These are phyloP conservation scores for Manacus vitellinus DNA, from an alignment of 2,113 vertebrate species.

Conservation along the genomic window DNA sequence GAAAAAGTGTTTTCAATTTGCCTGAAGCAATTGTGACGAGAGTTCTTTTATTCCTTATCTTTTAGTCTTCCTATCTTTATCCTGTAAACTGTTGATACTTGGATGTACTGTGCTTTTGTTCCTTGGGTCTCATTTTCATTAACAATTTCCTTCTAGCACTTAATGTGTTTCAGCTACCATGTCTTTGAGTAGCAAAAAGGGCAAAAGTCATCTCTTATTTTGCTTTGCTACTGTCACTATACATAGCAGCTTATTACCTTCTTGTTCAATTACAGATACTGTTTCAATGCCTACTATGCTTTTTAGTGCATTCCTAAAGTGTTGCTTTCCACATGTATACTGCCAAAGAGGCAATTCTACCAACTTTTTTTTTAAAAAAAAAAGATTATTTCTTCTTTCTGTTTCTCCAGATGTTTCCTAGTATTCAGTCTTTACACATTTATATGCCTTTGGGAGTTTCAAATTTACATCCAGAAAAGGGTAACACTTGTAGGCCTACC, in stretches of 20 bases:
- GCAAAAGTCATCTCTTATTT: background rate
- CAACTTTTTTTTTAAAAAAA: background rate
- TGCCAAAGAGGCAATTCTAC: background rate
- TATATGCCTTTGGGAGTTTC: background rate
- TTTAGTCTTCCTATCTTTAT: background rate
- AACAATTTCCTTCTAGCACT: background rate
- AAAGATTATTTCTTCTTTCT: background rate
- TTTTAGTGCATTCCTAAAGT: background rate
- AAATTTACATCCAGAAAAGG: background rate
- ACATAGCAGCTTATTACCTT: background rate
- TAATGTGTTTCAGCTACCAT: background rate
- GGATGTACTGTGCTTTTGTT: background rate
- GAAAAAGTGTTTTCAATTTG: background rate
- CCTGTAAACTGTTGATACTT: background rate
- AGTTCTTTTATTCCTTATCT: background rate
- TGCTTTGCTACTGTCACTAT: background rate
- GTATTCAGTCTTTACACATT: background rate
- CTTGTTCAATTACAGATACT: background rate
- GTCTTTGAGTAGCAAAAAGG: background rate
- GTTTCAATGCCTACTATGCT: accelerated
- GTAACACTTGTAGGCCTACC: background rate
- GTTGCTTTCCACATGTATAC: background rate
- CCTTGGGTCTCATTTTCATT: background rate
- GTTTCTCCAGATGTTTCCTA: background rate
- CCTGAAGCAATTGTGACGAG: background rate